Conservation (phyloP, 92 coral and sea anemone species). For the Micromussa lordhowensis region DNA sequence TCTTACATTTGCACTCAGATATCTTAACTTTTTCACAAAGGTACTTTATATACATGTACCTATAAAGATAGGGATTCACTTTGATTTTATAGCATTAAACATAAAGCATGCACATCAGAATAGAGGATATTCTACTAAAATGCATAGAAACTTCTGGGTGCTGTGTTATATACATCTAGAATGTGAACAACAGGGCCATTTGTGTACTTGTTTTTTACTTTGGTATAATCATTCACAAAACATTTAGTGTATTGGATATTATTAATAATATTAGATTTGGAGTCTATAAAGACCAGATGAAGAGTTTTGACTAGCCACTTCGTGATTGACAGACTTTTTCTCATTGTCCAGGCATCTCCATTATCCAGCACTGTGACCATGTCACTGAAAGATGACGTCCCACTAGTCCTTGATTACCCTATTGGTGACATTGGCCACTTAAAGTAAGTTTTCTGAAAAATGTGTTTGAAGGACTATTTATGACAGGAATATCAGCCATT, state of each 20-base stretch:
- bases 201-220: no score
- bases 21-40: slow-evolving; percentile 93
- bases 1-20: slow-evolving; percentile 95
- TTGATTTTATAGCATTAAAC: neutral
- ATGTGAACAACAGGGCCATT: no score
- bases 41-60: slow-evolving; percentile 14
- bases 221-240: no score
- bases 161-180: no score
- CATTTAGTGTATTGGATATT: no score
- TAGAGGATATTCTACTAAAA: neutral
- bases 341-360: slow-evolving; percentile 78
- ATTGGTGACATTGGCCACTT: slow-evolving; percentile 83
- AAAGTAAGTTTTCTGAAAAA: slow-evolving; percentile 47
- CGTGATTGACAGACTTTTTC: neutral
- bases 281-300: no score
- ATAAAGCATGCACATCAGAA: neutral
- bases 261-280: no score
- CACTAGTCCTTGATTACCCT: slow-evolving; percentile 84
- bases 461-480: neutral
- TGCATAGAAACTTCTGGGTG: no score
- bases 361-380: slow-evolving; percentile 82
- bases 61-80: neutral
- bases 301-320: neutral
- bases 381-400: slow-evolving; percentile 86
- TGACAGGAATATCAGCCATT: neutral